These are phyloP conservation scores for Hirtodrosophila duncani DNA, from an alignment of 2,888 invertebrate species.

Conservation along the genomic window DNA sequence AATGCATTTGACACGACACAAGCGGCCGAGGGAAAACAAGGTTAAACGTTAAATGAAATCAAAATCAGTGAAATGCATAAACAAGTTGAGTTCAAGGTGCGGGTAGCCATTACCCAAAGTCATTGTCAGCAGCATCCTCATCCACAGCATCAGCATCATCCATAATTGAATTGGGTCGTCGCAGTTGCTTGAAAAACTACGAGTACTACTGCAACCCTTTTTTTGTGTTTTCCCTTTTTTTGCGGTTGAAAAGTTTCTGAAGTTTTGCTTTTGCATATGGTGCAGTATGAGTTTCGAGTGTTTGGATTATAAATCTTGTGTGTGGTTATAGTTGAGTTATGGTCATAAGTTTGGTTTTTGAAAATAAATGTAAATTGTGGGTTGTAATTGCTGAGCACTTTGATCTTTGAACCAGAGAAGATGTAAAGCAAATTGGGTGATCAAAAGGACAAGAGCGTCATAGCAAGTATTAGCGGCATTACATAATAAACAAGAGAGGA, in stretches of 20 bases:
- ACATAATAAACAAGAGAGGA: no score
- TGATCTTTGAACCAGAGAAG: no score
- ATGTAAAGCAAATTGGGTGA: no score
- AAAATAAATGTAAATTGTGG: no score
- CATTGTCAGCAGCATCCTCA: slow-evolving; percentile 10
- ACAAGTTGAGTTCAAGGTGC: slow-evolving; percentile 59
- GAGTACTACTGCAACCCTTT: slow-evolving; percentile 52
- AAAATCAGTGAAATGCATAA: slow-evolving; percentile 57
- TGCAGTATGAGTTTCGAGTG: background rate
- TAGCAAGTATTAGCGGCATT: no score
- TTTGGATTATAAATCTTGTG: no score
- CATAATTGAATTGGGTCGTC: slow-evolving; percentile 57
- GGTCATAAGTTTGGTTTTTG: no score
- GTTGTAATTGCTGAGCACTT: no score
- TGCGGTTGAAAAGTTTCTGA: no score
- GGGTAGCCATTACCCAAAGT: slow-evolving; percentile 32
- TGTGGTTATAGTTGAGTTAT: no score
- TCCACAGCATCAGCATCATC: slow-evolving; percentile 16
- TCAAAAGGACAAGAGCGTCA: no score
- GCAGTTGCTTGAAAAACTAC: slow-evolving; percentile 10
- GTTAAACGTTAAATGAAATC: slow-evolving; percentile 67
- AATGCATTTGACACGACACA: slow-evolving; percentile 68
- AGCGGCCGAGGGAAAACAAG: slow-evolving; percentile 37
- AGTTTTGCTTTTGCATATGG: slow-evolving; percentile 60
- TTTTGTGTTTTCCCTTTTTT: slow-evolving; percentile 3